These are phyloP conservation scores for Hepsetus odoe DNA, from an alignment of 2,113 vertebrate genomes.

Conservation along the genomic window DNA sequence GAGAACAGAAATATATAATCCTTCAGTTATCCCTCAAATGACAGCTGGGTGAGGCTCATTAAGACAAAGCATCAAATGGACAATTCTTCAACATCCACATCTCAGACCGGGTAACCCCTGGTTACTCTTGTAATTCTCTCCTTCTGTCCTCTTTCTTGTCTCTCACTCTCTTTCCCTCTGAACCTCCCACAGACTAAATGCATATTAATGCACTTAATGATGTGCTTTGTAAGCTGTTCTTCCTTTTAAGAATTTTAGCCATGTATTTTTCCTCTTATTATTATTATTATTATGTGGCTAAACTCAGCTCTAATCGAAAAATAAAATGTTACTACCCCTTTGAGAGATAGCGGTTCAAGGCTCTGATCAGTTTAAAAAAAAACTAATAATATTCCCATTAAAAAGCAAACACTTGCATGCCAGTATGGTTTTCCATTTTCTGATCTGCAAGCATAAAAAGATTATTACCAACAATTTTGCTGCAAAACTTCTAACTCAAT, in stretches of 20 bases:
- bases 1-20: constrained; percentile 55
- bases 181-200: constrained; percentile 40
- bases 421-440: not conserved
- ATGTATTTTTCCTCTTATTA: constrained; percentile 4
- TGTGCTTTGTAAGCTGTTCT: not conserved
- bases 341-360: constrained; percentile 7
- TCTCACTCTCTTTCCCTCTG: constrained; percentile 5
- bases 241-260: not conserved
- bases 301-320: not conserved
- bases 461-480: not conserved
- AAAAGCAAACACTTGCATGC: not conserved
- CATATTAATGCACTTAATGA: constrained; percentile 29
- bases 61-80: constrained; percentile 31
- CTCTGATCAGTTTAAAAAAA: constrained; percentile 15
- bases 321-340: constrained; percentile 1
- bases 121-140: constrained; percentile 15
- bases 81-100: not conserved
- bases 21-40: constrained; percentile 45
- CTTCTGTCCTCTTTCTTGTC: not conserved
- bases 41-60: constrained; percentile 48
- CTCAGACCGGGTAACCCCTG: constrained; percentile 31
- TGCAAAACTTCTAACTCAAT: not conserved
- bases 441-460: not conserved
- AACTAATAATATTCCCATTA: not conserved
- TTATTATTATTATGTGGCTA: not conserved